Conservation (phyloP, 2,797 vertebrate species). For the Botia almorhae region DNA sequence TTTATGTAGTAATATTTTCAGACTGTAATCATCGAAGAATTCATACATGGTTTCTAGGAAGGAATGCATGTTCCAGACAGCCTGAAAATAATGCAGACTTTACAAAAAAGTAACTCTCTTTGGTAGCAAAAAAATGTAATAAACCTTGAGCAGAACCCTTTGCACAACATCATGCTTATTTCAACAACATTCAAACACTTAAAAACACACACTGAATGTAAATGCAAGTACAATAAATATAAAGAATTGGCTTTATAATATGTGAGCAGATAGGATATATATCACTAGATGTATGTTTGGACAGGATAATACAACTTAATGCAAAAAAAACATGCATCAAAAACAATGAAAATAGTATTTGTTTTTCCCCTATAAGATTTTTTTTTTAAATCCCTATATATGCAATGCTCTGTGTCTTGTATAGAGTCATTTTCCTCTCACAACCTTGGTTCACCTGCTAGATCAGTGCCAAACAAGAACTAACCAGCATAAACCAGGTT, state of each 20-base stretch:
- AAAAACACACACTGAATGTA: neutral
- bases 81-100: neutral
- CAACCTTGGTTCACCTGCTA: neutral
- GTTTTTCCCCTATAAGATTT: no score
- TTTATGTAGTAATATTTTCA: no score
- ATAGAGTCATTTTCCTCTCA: neutral
- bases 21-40: neutral
- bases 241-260: neutral
- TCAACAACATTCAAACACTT: neutral
- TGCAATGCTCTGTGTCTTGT: neutral
- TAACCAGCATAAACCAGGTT: neutral
- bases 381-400: neutral
- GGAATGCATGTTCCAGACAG: neutral
- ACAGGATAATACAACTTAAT: neutral
- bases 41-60: neutral
- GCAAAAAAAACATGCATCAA: neutral
- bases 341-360: neutral
- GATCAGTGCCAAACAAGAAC: neutral
- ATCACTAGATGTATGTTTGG: neutral
- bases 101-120: neutral
- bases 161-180: neutral
- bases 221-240: neutral
- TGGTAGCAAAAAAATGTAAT: neutral
- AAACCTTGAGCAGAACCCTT: neutral
- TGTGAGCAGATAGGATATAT: neutral